Conservation (phyloP, 2,797 vertebrate genomes). For the Tadarida brasiliensis region DNA sequence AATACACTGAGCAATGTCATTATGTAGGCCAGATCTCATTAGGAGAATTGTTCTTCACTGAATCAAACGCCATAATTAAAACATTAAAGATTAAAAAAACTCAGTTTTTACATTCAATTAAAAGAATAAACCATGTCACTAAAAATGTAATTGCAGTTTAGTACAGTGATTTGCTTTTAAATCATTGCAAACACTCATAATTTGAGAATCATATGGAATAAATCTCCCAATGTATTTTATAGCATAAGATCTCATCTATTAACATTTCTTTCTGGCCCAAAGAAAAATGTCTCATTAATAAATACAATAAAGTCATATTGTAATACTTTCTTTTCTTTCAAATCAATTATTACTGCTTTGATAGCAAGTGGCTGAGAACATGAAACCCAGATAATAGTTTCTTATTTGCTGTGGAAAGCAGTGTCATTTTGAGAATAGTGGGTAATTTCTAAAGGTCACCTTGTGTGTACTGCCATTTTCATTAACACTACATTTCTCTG, state of each 20-base stretch:
- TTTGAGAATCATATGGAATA: constrained; percentile 28
- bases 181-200: constrained; percentile 50
- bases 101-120: constrained; percentile 50
- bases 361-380: background rate
- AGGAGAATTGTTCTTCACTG: constrained; percentile 60
- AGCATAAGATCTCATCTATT: background rate
- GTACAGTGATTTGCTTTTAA: constrained; percentile 45
- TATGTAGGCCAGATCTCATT: constrained; percentile 65
- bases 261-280: constrained; percentile 19
- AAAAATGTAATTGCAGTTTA: constrained; percentile 62
- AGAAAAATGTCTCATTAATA: constrained; percentile 38
- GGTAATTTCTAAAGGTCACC: constrained; percentile 36
- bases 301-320: background rate
- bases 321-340: constrained; percentile 43
- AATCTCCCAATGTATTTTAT: background rate
- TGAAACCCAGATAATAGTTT: background rate
- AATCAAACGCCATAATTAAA: constrained; percentile 77
- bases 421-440: background rate
- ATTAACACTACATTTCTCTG: constrained; percentile 17
- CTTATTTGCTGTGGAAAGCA: background rate
- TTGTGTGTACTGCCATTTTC: constrained; percentile 30
- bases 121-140: constrained; percentile 34
- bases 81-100: constrained; percentile 59
- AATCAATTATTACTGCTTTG: background rate
- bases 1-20: constrained; percentile 64